Percentiles rank a stretch among this genome's conserved stretches.
Conservation (phyloP, 2,797 vertebrate species). For the Lophius americanus region DNA sequence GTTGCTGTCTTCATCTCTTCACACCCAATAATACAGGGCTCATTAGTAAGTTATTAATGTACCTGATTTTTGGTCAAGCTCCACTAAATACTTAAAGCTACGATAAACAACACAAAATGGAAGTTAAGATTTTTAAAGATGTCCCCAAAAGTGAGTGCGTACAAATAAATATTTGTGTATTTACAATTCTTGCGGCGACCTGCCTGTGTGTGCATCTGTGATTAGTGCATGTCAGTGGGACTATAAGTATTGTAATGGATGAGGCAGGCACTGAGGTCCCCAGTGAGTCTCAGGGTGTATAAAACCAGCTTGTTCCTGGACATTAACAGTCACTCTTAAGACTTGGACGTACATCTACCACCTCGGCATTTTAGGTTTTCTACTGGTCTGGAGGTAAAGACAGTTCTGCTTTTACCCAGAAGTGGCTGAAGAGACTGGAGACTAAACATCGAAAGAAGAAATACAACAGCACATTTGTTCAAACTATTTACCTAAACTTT, state of each 20-base stretch:
- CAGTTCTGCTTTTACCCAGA: not conserved
- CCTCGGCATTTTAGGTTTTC: not conserved
- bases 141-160: conserved; percentile 18
- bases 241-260: conserved; percentile 76
- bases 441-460: not conserved
- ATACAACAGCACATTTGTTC: not conserved
- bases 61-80: conserved; percentile 27
- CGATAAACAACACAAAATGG: conserved; percentile 31
- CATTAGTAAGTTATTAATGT: conserved; percentile 63
- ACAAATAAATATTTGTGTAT: conserved; percentile 9
- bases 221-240: conserved; percentile 69
- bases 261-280: conserved; percentile 64
- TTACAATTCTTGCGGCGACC: conserved; percentile 12
- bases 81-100: conserved; percentile 52
- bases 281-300: conserved; percentile 65
- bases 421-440: not conserved
- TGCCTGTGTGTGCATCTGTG: conserved; percentile 43
- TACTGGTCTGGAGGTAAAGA: not conserved
- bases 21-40: conserved; percentile 64
- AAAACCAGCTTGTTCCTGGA: conserved; percentile 56
- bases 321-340: conserved; percentile 31
- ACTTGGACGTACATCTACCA: conserved; percentile 18
- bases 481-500: not conserved
- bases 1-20: conserved; percentile 58
- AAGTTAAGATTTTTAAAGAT: conserved; percentile 25